phyloP scores from a whole-genome alignment of 2,888 invertebrate genomes.

The Colostygia pectinataria region DNA sequence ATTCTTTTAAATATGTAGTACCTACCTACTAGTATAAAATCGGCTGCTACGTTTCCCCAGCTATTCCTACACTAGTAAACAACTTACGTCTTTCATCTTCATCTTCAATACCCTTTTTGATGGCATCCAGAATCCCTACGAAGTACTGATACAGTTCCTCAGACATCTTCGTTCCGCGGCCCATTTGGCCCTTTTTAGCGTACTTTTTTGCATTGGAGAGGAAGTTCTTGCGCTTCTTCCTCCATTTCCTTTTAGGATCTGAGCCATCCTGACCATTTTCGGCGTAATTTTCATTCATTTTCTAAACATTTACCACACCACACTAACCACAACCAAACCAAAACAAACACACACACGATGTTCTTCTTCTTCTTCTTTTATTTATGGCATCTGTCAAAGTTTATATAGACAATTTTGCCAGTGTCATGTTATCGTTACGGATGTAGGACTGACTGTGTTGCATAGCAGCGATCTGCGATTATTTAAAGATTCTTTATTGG shows the following conservation, averaged over 20 bases:
- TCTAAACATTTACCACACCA: slow-evolving; percentile 1
- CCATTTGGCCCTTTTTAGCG: slow-evolving; percentile 88
- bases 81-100: slow-evolving; percentile 88
- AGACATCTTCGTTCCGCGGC: slow-evolving; percentile 87
- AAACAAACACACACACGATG: not conserved
- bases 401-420: too few species aligned
- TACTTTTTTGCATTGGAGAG: slow-evolving; percentile 89
- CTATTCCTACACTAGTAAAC: not conserved
- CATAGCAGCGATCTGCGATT: too few species aligned
- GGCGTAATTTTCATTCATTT: slow-evolving; percentile 57
- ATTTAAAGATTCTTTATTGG: too few species aligned
- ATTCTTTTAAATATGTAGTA: too few species aligned
- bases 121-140: slow-evolving; percentile 87
- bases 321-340: not conserved
- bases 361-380: too few species aligned
- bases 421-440: too few species aligned
- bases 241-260: slow-evolving; percentile 66
- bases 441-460: too few species aligned
- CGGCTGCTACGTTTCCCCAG: too few species aligned
- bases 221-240: slow-evolving; percentile 86
- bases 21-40: too few species aligned
- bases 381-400: too few species aligned
- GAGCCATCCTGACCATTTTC: slow-evolving; percentile 43
- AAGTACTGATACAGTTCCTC: slow-evolving; percentile 90
- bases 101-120: slow-evolving; percentile 86